These are phyloP conservation scores for Trichogramma pretiosum DNA, from an alignment of 1,140 invertebrate species.

Conservation along the genomic window DNA sequence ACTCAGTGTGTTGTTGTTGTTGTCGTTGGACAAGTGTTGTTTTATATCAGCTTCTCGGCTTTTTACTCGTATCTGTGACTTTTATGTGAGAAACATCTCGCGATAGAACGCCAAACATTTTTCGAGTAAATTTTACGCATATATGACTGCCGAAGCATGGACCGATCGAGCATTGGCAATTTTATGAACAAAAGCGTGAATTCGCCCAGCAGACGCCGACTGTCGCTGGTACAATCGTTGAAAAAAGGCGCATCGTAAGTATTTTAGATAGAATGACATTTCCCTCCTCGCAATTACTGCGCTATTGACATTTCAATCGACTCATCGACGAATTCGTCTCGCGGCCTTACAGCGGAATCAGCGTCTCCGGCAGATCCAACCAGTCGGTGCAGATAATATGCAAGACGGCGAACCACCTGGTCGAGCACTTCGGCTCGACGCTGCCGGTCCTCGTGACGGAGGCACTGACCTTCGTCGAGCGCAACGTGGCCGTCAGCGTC, in stretches of 20 bases:
- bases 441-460: conserved; percentile 82
- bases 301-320: neutral
- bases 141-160: conserved; percentile 29
- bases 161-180: conserved; percentile 25
- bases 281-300: too few species aligned
- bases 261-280: too few species aligned
- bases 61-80: too few species aligned
- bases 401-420: conserved; percentile 56
- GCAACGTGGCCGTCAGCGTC: conserved; percentile 51
- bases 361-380: conserved; percentile 52
- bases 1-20: too few species aligned
- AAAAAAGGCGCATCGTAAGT: conserved; percentile 40
- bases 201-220: conserved; percentile 34
- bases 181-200: conserved; percentile 24
- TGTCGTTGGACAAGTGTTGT: too few species aligned
- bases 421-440: conserved; percentile 68
- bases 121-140: too few species aligned
- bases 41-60: too few species aligned
- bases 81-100: too few species aligned
- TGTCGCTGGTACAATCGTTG: conserved; percentile 38
- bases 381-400: conserved; percentile 62
- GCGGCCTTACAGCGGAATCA: conserved; percentile 48
- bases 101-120: too few species aligned
- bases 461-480: conserved; percentile 69
- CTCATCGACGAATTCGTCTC: neutral